Evolutionary conservation across 1,140 invertebrate species (phyloP), one percentile per base, ranked within the genome.

Genomic region (Pectinophora gossypiella): DNA sequence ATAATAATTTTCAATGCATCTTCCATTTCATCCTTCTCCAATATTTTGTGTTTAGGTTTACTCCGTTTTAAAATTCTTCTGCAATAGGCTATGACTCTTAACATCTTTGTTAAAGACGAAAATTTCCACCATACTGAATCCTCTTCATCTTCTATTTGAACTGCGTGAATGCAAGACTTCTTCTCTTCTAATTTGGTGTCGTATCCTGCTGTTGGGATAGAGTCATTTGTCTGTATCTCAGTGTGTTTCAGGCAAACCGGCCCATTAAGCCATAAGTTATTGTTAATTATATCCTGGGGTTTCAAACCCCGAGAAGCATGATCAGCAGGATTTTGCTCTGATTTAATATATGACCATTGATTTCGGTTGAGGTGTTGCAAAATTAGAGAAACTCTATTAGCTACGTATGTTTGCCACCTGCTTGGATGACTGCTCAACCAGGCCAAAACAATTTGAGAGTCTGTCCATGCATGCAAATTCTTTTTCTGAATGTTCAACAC

Each of bases 361-460:
- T 51, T 27, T 6, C 43, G 16, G 51, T 40, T 12, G 66, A 50
- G n/a, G 64, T 61, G 32, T 58, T 53, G n/a, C 49, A 72, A 64
- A 40, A 88, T 85, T 48, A 65, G 50, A 2, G 71, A 47, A 0
- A 87, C 75, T 23, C 83, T 48, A 66, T 88, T 89, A 3, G 68
- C 72, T 2, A 78, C 74, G 50, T 86, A 88, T 0, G 73, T 75
- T 19, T 61, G 68, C 51, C 74, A 72, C 23, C 51, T 45, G 57
- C 53, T 54, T n/a, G n/a, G n/a, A n/a, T n/a, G n/a, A n/a, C n/a
- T n/a, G n/a, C n/a, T n/a, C n/a, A n/a, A n/a, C n/a, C 85, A 88
- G 3, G 60, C 57, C 15, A 88, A 47, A 1, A 81, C 76, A 0
- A 87, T n/a, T 74, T 0, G 72, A 1, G 82, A 86, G 49, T 89